Conservation (phyloP, 2,797 vertebrate species). For the Microctenopoma steveboyesi region DNA sequence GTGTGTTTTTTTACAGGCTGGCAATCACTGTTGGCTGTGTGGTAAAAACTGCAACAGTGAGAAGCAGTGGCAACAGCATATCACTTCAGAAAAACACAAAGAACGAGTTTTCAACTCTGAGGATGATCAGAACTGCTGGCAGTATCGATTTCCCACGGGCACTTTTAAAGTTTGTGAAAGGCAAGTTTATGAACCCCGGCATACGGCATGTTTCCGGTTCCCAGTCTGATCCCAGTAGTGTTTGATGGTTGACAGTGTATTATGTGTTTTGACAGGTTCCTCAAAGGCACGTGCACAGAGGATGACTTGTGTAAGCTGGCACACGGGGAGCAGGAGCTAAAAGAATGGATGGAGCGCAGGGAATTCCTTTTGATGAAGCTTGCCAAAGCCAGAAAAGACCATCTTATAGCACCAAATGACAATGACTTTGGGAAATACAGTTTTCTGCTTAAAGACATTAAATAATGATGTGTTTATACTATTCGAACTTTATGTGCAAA, state of each 20-base stretch:
- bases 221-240: not conserved
- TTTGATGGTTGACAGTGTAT: constrained; percentile 22
- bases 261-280: constrained; percentile 82
- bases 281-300: constrained; percentile 89
- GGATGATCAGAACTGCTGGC: constrained; percentile 98
- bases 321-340: constrained; percentile 93
- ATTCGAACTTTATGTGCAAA: constrained; percentile 45
- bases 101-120: constrained; percentile 97
- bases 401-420: constrained; percentile 98
- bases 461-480: constrained; percentile 82
- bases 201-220: rapidly evolving
- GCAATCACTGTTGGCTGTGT: constrained; percentile 99
- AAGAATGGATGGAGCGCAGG: constrained; percentile 94
- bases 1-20: constrained; percentile 82
- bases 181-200: constrained; percentile 71
- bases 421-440: constrained; percentile 99
- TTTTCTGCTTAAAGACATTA: constrained; percentile 99
- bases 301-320: constrained; percentile 92
- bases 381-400: constrained; percentile 96
- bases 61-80: constrained; percentile 99
- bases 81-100: constrained; percentile 98
- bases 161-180: constrained; percentile 94
- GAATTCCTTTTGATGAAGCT: constrained; percentile 97
- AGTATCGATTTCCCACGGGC: constrained; percentile 97
- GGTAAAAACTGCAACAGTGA: constrained; percentile 99